Evolutionary conservation across 2,888 invertebrate genomes (phyloP), one percentile per base, ranked within the genome.

Genomic region (Acleris cristana): DNA sequence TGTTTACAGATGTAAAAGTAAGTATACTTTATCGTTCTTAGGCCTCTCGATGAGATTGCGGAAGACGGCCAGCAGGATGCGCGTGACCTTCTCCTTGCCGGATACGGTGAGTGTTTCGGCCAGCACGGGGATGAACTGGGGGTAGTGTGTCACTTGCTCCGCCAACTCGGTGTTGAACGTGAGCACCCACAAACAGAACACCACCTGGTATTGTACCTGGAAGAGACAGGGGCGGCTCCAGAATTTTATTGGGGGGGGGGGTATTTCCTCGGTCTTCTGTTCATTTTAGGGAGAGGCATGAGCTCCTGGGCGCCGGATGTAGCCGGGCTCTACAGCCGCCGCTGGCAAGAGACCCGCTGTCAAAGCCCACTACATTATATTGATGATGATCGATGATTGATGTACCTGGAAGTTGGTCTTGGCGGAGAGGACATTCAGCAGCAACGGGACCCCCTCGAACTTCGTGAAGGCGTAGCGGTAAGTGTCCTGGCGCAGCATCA

Each of bases 181-280:
- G 73, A 99, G 94, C 74, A 99, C 99, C 99, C 99, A 99, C 72
- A 99, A 94, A 86, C 99, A 99, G 94, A 99, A 99, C 69, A 98
- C 97, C 64, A 99, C 94, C 89, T 99, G 99, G 90, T 99, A 99
- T 93, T 99, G 99, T 69, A 99, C 98, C 95, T 95, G 73, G 14
- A 40, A 40, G 14, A 40, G 14, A 40, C 34, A 10, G 34, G 10
- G 34, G 10, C 3, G 10, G 30, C 2, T 30, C 10, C 10, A 1
- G 26, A 26, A 6, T 30, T 30, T 8, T 10, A 10, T 10, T 10
- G 0, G 0, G 0, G 26, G 26, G 26, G 2, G 3, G n/a, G n/a
- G n/a, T n/a, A n/a, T n/a, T n/a, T 23, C 23, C 23, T 23, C 23
- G 23, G 23, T 23, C 23, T n/a, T 26, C 7, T 7, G 6, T 0